Evolutionary conservation across 2,113 vertebrate species (phyloP).

Genomic region (Macroglossus sobrinus): DNA sequence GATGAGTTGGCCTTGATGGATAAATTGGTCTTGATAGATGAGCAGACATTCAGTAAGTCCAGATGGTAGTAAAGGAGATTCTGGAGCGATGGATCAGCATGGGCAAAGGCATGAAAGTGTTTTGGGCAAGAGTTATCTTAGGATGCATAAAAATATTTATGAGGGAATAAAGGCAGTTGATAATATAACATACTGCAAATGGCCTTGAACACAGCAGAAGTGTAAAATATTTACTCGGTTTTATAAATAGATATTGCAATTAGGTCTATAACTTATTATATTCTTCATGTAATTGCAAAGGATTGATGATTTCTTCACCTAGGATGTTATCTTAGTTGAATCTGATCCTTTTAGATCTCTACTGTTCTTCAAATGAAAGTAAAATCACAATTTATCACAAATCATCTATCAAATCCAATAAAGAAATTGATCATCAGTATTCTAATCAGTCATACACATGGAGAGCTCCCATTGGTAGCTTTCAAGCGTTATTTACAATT

Average conservation of each 20-base stretch:
- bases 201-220: background rate
- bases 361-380: slow-evolving; percentile 3
- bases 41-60: background rate
- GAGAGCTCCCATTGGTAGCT: background rate
- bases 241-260: background rate
- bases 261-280: background rate
- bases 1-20: background rate
- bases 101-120: background rate
- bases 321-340: background rate
- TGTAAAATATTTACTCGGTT: slow-evolving; percentile 5
- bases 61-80: background rate
- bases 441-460: slow-evolving; percentile 23
- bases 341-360: slow-evolving; percentile 8
- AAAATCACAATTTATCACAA: background rate
- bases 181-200: background rate
- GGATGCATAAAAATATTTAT: background rate
- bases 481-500: slow-evolving; percentile 12
- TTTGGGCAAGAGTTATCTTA: background rate
- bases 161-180: background rate
- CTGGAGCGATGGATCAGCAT: background rate
- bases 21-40: background rate
- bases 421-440: background rate
- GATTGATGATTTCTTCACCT: background rate
- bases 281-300: background rate
- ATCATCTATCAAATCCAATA: background rate